Evolutionary conservation across 2,888 invertebrate species (phyloP), one percentile per base, ranked within the genome.

Genomic region (Aelia acuminata): DNA sequence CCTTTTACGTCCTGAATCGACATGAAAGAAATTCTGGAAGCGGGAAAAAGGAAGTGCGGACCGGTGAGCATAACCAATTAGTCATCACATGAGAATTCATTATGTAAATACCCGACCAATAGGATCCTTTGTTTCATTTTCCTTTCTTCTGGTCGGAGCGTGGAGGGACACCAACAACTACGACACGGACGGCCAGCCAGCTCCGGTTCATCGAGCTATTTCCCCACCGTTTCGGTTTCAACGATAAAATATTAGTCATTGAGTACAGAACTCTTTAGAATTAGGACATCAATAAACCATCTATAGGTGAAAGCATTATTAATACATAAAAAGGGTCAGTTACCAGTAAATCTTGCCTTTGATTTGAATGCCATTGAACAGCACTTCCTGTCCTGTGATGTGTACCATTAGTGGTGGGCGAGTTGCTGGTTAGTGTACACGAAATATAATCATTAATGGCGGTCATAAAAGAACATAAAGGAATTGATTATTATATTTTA

Each of bases 91-190:
- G 63, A 70, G 63, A 70, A 70, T 70, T 70, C 63, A 70, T 70
- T 70, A 70, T 70, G 63, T 70, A 70, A 70, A 70, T 70, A 35
- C 20, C 31, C 35, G 63, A 70, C 63, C 63, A 70, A 70, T 70
- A 70, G 31, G 63, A 20, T 18, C 63, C 35, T 70, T 70, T 35
- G 63, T 70, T 70, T 70, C 63, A 70, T 70, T 70, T 70, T 70
- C 63, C 20, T 35, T 70, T 70, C 63, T 35, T 35, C 35, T 15
- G 57, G 57, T 26, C 13, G 15, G 15, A 26, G 26, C 57, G 57
- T 26, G 57, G 18, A 26, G 57, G 63, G 31, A 70, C 31, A 8
- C 63, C n/a, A 1, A 70, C 63, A 35, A 70, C 63, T 70, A 70
- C 7, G 63, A 13, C 63, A 63, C 5, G 63, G 15, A 63, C 31